These are phyloP conservation scores for Salvelinus fontinalis DNA, from an alignment of 2,113 vertebrate genomes.

Conservation along the genomic window DNA sequence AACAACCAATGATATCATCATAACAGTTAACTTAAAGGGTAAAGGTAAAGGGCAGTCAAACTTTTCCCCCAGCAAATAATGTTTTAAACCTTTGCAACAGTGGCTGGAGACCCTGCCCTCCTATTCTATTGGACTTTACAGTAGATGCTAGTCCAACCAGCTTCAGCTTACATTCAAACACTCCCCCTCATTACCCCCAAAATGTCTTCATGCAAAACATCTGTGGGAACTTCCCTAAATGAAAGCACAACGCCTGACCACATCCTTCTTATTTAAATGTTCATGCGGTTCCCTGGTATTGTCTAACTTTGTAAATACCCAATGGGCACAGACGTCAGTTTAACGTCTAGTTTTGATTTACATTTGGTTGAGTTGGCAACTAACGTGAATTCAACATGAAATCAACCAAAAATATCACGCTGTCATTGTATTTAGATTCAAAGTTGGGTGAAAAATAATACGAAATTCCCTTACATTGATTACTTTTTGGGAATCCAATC, in stretches of 20 bases:
- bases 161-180: constrained; percentile 70
- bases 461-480: too few species aligned
- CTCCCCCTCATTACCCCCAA: constrained; percentile 67
- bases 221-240: constrained; percentile 77
- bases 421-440: too few species aligned
- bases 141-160: constrained; percentile 44
- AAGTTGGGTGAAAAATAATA: too few species aligned
- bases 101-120: constrained; percentile 22
- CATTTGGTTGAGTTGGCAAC: too few species aligned
- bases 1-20: constrained; percentile 4
- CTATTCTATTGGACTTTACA: constrained; percentile 41
- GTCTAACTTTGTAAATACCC: constrained; percentile 70
- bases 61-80: neutral
- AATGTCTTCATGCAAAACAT: constrained; percentile 82
- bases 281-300: constrained; percentile 80
- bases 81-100: constrained; percentile 12
- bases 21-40: constrained; percentile 1
- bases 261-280: constrained; percentile 78
- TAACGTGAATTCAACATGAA: too few species aligned
- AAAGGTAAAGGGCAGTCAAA: constrained; percentile 26
- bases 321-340: too few species aligned
- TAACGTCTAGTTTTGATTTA: too few species aligned
- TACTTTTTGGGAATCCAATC: too few species aligned
- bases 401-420: too few species aligned
- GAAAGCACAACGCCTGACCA: constrained; percentile 74